A percentile compares a stretch with the other conserved stretches of the same genome.
phyloP scores from a whole-genome alignment of 2,113 vertebrate genomes.

The Henicopernis longicauda region DNA sequence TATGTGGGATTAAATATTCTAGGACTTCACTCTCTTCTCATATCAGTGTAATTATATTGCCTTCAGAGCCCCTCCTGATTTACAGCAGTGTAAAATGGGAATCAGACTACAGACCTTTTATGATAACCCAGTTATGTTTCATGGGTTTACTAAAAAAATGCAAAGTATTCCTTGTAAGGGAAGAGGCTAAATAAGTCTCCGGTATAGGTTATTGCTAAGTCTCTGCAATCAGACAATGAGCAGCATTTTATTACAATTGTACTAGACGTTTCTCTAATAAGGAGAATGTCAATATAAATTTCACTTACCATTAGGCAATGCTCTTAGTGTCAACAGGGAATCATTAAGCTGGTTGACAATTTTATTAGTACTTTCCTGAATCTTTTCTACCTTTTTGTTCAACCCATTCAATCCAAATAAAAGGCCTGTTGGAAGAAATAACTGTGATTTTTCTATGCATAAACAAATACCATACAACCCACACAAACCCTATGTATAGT shows the following conservation, averaged over 20 bases:
- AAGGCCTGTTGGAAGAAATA: constrained; percentile 70
- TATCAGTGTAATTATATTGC: background rate
- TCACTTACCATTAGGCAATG: constrained; percentile 76
- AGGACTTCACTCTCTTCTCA: background rate
- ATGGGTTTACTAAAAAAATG: background rate
- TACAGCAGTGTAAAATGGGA: background rate
- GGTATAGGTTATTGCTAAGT: background rate
- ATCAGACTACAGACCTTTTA: background rate
- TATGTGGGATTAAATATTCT: background rate
- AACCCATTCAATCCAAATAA: constrained; percentile 62
- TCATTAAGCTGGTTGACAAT: constrained; percentile 69
- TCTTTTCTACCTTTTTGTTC: constrained; percentile 63
- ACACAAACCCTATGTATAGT: background rate
- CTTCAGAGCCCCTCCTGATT: background rate
- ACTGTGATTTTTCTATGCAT: background rate
- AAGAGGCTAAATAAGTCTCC: background rate
- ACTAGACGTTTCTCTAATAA: background rate
- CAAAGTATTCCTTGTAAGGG: background rate
- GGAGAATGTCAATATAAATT: background rate
- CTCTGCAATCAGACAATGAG: background rate
- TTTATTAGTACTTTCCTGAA: constrained; percentile 63
- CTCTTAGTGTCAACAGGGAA: constrained; percentile 72
- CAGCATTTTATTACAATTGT: background rate
- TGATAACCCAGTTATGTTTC: background rate
- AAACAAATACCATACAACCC: background rate